Evolutionary conservation across 2,888 invertebrate genomes (phyloP).

Genomic region (Macrosiphum euphorbiae): DNA sequence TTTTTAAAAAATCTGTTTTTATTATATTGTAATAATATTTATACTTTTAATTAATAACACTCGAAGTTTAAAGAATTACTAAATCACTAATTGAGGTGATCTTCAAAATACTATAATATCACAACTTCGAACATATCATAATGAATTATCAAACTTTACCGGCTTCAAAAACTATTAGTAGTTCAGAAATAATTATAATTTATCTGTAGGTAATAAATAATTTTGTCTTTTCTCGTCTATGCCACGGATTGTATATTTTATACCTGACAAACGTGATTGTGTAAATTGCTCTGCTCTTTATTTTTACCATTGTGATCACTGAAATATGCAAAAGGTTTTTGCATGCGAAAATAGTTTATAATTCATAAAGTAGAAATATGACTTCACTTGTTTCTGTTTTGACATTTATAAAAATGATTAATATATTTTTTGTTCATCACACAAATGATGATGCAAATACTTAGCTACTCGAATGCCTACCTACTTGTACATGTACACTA

Average conservation of each 20-base stretch:
- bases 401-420: neutral
- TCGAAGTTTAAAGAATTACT: neutral
- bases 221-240: neutral
- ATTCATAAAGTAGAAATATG: slow-evolving; percentile 39
- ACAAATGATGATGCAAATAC: neutral
- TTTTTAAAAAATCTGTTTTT: neutral
- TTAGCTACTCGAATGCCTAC: neutral
- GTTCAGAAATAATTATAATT: neutral
- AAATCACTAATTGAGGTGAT: neutral
- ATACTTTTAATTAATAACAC: neutral
- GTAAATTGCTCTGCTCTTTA: neutral
- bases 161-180: neutral
- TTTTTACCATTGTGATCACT: neutral
- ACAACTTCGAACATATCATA: neutral
- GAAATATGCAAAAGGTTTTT: slow-evolving; percentile 31
- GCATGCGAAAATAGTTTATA: neutral
- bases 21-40: neutral
- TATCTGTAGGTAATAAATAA: neutral
- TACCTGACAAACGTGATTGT: neutral
- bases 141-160: neutral
- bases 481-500: neutral
- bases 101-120: neutral
- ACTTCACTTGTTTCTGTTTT: neutral
- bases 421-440: neutral
- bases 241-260: neutral